phyloP scores from a whole-genome alignment of 2,888 invertebrate genomes.

The Drosophila mulleri region DNA sequence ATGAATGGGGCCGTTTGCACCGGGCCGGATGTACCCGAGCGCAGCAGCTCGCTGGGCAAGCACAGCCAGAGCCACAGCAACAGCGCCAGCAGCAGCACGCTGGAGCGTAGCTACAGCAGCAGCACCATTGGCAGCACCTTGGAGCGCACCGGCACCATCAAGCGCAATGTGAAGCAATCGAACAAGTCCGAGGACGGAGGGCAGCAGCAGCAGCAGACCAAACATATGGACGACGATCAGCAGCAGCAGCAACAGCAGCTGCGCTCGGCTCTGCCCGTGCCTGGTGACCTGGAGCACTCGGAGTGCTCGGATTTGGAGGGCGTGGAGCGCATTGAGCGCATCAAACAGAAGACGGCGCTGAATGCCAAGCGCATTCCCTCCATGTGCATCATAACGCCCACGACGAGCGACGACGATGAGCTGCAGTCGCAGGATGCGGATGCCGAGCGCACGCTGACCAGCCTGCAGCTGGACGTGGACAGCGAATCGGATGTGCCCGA shows the following conservation, averaged over 20 bases:
- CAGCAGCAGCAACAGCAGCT: constrained; percentile 45
- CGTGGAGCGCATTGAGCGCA: constrained; percentile 94
- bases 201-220: constrained; percentile 68
- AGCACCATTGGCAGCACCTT: constrained; percentile 85
- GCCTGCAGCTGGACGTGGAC: constrained; percentile 87
- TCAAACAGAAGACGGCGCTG: constrained; percentile 93
- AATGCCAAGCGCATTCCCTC: constrained; percentile 95
- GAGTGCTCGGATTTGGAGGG: constrained; percentile 95
- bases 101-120: constrained; percentile 82
- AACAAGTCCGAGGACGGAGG: constrained; percentile 47
- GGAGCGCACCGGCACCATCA: constrained; percentile 86
- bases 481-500: constrained; percentile 43
- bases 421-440: constrained; percentile 76
- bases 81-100: constrained; percentile 84
- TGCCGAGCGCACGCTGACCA: constrained; percentile 74
- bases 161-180: constrained; percentile 86
- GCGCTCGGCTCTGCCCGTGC: constrained; percentile 71
- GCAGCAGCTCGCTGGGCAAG: constrained; percentile 91
- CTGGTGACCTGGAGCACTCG: constrained; percentile 91
- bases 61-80: constrained; percentile 86
- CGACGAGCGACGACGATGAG: constrained; percentile 93
- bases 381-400: constrained; percentile 96
- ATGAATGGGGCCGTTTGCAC: constrained; percentile 85
- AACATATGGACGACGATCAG: constrained; percentile 78
- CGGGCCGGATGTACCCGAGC: constrained; percentile 92